Conservation (phyloP, 2,888 invertebrate genomes). For the Ectemnius continuus region DNA sequence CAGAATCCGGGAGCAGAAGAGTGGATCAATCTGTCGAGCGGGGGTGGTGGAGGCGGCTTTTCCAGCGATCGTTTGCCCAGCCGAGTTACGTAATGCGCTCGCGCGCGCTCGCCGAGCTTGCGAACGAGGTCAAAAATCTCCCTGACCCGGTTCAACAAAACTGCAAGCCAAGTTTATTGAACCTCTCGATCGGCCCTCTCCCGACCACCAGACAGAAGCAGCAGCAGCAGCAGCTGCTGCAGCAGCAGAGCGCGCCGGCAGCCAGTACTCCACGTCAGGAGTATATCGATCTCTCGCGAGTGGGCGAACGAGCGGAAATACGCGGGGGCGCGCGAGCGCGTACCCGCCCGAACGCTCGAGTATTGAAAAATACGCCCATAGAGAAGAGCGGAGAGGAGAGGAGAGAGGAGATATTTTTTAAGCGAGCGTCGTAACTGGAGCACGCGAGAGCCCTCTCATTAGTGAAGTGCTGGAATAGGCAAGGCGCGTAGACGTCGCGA, state of each 20-base stretch:
- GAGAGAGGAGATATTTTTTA: conserved; percentile 8
- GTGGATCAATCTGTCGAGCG: too few species aligned
- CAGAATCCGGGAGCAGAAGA: too few species aligned
- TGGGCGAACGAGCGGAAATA: background rate
- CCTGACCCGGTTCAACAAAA: background rate
- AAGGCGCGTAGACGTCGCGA: conserved; percentile 30
- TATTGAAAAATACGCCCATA: too few species aligned
- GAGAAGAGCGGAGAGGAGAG: too few species aligned
- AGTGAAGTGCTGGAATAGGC: conserved; percentile 32
- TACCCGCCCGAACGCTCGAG: too few species aligned
- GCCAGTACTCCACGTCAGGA: background rate
- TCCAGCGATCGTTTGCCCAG: too few species aligned
- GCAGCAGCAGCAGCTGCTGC: background rate
- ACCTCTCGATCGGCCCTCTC: conserved; percentile 1
- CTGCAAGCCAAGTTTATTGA: conserved; percentile 7
- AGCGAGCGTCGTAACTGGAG: conserved; percentile 34
- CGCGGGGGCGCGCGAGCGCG: background rate
- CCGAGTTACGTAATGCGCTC: too few species aligned
- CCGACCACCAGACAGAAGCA: background rate
- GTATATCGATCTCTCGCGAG: conserved; percentile 1
- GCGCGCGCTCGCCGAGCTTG: background rate
- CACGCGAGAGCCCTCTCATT: conserved; percentile 49
- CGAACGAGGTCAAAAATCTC: background rate
- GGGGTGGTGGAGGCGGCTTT: too few species aligned
- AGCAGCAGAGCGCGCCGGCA: background rate